Base-by-base conservation (phyloP, 2,113 vertebrate genomes). In the Willisornis vidua region DNA sequence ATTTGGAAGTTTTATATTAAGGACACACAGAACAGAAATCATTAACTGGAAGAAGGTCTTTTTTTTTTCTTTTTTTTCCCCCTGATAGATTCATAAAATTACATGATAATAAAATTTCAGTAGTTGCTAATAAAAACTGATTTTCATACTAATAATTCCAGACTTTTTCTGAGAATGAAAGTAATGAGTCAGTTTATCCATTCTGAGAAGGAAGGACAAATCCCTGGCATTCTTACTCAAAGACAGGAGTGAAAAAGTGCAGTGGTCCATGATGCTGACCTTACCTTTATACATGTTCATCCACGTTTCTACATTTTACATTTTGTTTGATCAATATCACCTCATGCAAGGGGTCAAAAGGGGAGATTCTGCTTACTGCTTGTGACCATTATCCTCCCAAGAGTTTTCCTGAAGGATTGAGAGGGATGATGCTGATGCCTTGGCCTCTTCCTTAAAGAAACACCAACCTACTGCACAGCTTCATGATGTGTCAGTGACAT, bases 91-190 rank as follows among this genome's bases (percentile, higher is more conserved):
- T 96, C 49, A 93, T 87, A 95, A 96, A 97, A 96, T 95, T 94
- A 52, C 43, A 68, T 66, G 46, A 46, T 97, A 96, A 96, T 97
- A 96, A 96, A 96, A 94, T 95, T 97, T 96, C 78, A 81, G n/a
- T 58, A 80, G 71, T 87, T 95, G 71, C 31, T 97, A 96, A 97
- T 92, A 94, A 46, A 96, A 97, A 96, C 81, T 94, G 78, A 93
- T 94, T 97, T 96, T 94, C 73, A 17, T 71, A 81, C 77, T 93
- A 96, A 93, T 75, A 43, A 86, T 90, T 91, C 65, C 29, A 73
- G 26, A 55, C 17, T 96, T 79, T 63, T 85, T 86, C 48, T 82
- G 29, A 31, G 57, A 90, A 84, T 6, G 90, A 90, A 91, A 93
- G 3, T 76, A 45, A 46, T 25, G 19, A 51, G 14, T 46, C 35